phyloP scores from a whole-genome alignment of 2,797 vertebrate genomes.

The Taeniopygia guttata region DNA sequence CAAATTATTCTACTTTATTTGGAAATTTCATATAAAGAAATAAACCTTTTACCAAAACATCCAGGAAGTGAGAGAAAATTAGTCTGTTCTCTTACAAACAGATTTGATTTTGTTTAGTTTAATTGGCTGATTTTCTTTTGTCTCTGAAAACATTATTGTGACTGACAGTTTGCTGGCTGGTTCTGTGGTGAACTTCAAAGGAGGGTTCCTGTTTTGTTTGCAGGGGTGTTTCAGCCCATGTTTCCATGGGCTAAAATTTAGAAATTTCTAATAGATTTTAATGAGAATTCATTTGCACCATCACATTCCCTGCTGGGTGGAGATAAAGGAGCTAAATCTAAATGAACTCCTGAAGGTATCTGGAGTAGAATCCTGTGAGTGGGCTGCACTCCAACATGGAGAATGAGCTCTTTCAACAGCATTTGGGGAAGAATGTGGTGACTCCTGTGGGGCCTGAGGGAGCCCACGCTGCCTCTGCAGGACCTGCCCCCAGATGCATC shows the following conservation, averaged over 20 bases:
- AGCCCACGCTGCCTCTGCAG: neutral
- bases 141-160: neutral
- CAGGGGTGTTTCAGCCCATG: neutral
- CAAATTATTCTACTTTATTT: neutral
- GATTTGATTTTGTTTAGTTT: neutral
- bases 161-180: conserved; percentile 16
- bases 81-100: neutral
- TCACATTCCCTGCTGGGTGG: neutral
- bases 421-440: neutral
- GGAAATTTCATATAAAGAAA: neutral
- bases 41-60: neutral
- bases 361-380: neutral
- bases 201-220: neutral
- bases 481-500: neutral
- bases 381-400: neutral
- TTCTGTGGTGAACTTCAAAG: neutral
- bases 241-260: neutral
- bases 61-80: neutral
- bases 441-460: neutral
- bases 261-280: neutral
- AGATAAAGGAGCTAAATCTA: neutral
- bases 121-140: neutral
- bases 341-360: neutral
- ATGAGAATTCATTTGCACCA: neutral
- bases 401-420: neutral